Evolutionary conservation across 2,113 vertebrate genomes (phyloP).

Genomic region (Tachysurus vachellii): DNA sequence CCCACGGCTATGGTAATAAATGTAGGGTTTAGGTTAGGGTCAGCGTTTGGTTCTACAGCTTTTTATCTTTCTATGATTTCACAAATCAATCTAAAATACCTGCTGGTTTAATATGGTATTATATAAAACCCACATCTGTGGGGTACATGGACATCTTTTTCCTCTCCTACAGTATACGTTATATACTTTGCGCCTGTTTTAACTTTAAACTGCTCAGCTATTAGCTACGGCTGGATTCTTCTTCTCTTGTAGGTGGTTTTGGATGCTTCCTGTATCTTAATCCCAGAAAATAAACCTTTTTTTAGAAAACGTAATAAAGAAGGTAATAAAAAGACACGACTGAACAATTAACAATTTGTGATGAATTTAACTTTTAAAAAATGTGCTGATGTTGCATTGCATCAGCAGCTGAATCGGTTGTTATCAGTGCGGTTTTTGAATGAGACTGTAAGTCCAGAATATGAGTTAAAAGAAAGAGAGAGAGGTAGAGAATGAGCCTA

Average conservation of each 20-base stretch:
- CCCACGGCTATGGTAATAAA: background rate
- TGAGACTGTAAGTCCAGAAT: conserved; percentile 29
- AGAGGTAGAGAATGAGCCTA: conserved; percentile 17
- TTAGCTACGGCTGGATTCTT: background rate
- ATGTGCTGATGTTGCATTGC: conserved; percentile 48
- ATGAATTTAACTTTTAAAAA: conserved; percentile 29
- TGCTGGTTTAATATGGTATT: background rate
- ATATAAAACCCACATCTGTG: background rate
- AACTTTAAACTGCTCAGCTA: background rate
- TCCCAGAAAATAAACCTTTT: no score
- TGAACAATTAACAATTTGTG: background rate
- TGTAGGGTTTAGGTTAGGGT: background rate
- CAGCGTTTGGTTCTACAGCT: background rate
- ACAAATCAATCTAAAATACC: background rate
- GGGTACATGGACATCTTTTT: background rate
- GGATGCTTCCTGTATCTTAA: background rate
- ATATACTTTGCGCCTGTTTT: background rate
- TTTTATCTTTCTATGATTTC: background rate
- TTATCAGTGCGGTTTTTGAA: conserved; percentile 41
- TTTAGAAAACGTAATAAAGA: background rate
- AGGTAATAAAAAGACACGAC: background rate
- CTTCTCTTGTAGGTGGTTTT: background rate
- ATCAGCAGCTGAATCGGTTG: conserved; percentile 52
- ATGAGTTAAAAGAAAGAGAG: background rate
- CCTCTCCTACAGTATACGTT: background rate